These are phyloP conservation scores for Mythimna albipuncta DNA, from an alignment of 2,888 invertebrate genomes.

Conservation along the genomic window DNA sequence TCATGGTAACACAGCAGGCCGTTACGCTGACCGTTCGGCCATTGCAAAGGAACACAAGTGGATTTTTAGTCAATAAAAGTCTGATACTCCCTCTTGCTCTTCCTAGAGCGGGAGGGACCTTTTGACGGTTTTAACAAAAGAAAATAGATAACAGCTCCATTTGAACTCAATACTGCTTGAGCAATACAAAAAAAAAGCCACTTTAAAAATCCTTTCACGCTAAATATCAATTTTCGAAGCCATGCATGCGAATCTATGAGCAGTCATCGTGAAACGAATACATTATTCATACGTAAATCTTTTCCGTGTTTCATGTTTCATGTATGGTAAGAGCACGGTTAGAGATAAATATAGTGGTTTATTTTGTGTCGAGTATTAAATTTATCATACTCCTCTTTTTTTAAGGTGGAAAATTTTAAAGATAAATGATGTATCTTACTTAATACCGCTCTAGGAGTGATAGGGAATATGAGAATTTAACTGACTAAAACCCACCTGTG, in stretches of 20 bases:
- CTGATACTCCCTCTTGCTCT: too few species aligned
- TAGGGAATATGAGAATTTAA: too few species aligned
- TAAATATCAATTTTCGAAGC: neutral
- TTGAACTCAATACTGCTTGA: neutral
- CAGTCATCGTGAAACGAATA: constrained; percentile 43
- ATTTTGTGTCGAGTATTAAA: neutral
- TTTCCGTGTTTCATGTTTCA: constrained; percentile 21
- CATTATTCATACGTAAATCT: constrained; percentile 59
- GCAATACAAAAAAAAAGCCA: neutral
- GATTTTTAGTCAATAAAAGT: too few species aligned
- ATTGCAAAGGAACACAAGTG: too few species aligned
- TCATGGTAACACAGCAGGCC: too few species aligned
- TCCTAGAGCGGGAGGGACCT: too few species aligned
- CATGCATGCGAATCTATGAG: constrained; percentile 22
- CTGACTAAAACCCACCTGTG: too few species aligned
- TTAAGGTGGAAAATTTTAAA: neutral
- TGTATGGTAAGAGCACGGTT: neutral
- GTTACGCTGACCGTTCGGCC: too few species aligned
- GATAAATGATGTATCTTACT: neutral
- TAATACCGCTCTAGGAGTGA: too few species aligned
- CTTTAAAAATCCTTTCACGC: neutral
- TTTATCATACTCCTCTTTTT: neutral
- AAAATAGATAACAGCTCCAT: neutral
- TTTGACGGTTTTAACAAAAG: too few species aligned
- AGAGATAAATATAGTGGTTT: constrained; percentile 1